Base-by-base conservation (phyloP, 2,113 vertebrate species). In the Motacilla tschutschensis region DNA sequence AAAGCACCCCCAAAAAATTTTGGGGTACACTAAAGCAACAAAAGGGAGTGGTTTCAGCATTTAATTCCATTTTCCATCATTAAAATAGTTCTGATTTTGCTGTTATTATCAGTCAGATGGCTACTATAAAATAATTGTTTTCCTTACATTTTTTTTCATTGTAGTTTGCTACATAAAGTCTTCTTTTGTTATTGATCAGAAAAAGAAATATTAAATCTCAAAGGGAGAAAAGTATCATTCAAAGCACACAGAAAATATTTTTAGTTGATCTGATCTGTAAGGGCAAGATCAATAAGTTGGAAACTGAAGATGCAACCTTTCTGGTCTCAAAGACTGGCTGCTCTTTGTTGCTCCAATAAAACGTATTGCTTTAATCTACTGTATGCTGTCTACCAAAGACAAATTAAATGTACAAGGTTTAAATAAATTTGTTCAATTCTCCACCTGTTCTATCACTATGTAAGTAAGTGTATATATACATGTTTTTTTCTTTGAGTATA, bases 241-340 rank as follows among this genome's bases (percentile, higher is more conserved):
- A 85, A 94, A 70, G 71, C 70, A 93, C 60, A 87, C 2, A 91
- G 91, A 94, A 94, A 88, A 94, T 95, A 95, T 95, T 63, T 95
- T 93, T 92, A 85, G 89, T 88, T 91, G 90, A 87, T 94, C 57
- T 93, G 88, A 43, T 75, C 74, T 85, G 73, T 81, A 87, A 90
- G 63, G 47, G 36, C 38, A 87, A 90, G 92, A 95, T 95, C 95
- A 95, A 92, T 95, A 94, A 90, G 64, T 53, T 85, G 53, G 91
- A 94, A 90, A 91, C 89, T 90, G 73, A 94, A 94, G 90, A 90
- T 83, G 66, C 59, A 95, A 25, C 84, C 92, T 92, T 93, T 91
- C 67, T 65, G 46, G 43, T 92, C 81, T 93, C 77, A 95, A 95
- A 96, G 84, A 40, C 74, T 91, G 71, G 62, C 71, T 12, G 24